Conservation (phyloP, 1,140 invertebrate genomes). For the Drosophila bipectinata region DNA sequence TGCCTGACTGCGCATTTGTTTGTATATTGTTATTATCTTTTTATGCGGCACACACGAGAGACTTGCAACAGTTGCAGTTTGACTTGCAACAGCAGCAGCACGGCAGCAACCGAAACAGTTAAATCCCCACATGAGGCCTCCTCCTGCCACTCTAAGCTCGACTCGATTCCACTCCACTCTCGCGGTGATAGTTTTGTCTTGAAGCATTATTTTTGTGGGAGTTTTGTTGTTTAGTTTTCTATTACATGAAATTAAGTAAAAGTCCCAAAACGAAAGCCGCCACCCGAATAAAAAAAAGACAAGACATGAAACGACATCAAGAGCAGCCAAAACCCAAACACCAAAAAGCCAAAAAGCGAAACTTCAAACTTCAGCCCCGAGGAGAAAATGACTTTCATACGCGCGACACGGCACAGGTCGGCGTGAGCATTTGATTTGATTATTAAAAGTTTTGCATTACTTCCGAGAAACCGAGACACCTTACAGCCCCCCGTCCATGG, state of each 20-base stretch:
- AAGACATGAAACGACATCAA: slow-evolving; percentile 49
- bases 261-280: slow-evolving; percentile 70
- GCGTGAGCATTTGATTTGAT: slow-evolving; percentile 74
- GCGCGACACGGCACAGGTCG: slow-evolving; percentile 34
- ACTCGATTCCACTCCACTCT: slow-evolving; percentile 31
- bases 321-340: slow-evolving; percentile 23
- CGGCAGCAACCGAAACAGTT: slow-evolving; percentile 17
- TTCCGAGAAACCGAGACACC: slow-evolving; percentile 62
- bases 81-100: neutral
- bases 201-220: slow-evolving; percentile 44
- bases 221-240: slow-evolving; percentile 62
- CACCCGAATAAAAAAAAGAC: slow-evolving; percentile 33
- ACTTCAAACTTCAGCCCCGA: slow-evolving; percentile 37
- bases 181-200: slow-evolving; percentile 69
- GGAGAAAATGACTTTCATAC: slow-evolving; percentile 68
- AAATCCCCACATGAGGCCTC: slow-evolving; percentile 13
- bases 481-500: neutral
- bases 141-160: slow-evolving; percentile 19
- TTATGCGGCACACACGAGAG: slow-evolving; percentile 62
- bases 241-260: slow-evolving; percentile 76
- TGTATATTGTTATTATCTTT: slow-evolving; percentile 73
- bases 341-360: slow-evolving; percentile 34
- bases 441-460: slow-evolving; percentile 78
- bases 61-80: slow-evolving; percentile 30
- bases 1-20: slow-evolving; percentile 64